phyloP scores from a whole-genome alignment of 2,113 vertebrate genomes.

The Ramphastos sulfuratus region DNA sequence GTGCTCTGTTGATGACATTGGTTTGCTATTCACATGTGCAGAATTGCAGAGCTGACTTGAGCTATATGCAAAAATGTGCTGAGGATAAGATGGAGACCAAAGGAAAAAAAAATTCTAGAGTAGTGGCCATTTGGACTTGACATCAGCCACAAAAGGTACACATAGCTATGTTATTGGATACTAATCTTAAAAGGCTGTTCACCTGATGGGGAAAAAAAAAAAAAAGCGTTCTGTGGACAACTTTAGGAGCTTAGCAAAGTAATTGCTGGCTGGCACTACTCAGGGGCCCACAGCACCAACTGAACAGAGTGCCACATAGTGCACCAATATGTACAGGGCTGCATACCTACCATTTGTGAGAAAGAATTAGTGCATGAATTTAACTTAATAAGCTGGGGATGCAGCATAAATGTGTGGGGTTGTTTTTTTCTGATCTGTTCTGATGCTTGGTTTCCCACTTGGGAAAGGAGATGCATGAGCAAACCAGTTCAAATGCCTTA shows the following conservation, averaged over 20 bases:
- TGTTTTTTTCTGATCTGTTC: background rate
- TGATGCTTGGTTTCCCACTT: background rate
- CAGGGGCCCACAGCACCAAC: rapidly evolving
- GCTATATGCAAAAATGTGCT: background rate
- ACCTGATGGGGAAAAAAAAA: background rate
- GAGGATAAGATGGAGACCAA: background rate
- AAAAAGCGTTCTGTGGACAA: background rate
- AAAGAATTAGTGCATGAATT: background rate
- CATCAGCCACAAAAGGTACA: background rate
- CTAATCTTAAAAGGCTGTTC: background rate
- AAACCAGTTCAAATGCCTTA: background rate
- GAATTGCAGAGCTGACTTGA: background rate
- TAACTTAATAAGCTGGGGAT: background rate
- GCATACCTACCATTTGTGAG: background rate
- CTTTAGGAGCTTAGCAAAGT: background rate
- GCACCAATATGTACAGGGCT: background rate
- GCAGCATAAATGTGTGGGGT: background rate
- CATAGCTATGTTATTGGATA: background rate
- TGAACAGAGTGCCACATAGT: background rate
- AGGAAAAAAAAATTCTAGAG: background rate
- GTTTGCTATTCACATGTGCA: background rate
- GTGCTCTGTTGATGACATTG: background rate
- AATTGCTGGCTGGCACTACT: background rate
- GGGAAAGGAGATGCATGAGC: background rate
- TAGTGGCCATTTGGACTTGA: background rate